Base-by-base conservation (phyloP, 2,888 invertebrate genomes). In the Hirtodrosophila cameraria region DNA sequence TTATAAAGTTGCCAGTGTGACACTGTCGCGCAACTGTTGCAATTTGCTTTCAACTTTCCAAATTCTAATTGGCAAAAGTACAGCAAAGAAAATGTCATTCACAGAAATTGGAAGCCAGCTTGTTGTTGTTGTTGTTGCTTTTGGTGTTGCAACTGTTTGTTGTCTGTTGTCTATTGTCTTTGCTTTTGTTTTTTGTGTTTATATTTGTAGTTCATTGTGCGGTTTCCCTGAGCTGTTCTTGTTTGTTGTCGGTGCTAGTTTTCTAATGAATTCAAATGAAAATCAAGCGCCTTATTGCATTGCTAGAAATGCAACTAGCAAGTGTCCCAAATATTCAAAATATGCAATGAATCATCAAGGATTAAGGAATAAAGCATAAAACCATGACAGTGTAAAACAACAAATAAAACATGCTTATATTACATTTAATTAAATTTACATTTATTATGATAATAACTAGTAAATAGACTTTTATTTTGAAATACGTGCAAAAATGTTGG, bases 41-140 rank as follows among this genome's bases (percentile, higher is more conserved):
- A 80, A 80, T 81, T 86, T 76, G 77, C 78, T 84, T 54, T 43
- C 60, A 81, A 80, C 63, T 84, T 84, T 77, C 69, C 78, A 63
- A 81, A 86, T 74, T 86, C 75, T 81, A 86, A 87, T 85, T 86
- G 87, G 82, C 64, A 77, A 84, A 79, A 78, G 55, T 75, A 57
- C 75, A 55, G 48, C 58, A 30, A 52, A 61, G 59, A 73, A 80
- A 76, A 50, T 81, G 81, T 84, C 85, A 80, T 48, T 63, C 58
- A 59, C 85, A 84, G 81, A 63, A 57, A 61, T 35, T 43, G 48
- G 53, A 74, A 43, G 11, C 41, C 31, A 9, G 25, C 1, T 13
- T 27, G 28, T 28, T 53, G 16, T 38, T 23, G 23, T 20, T 54
- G 42, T n/a, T 31, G 9, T n/a, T 20, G 9, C 13, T 30, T 4